A percentile compares a stretch with the other conserved stretches of the same genome.
phyloP scores from a whole-genome alignment of 2,888 invertebrate species.

The Caenorhabditis zanzibari region DNA sequence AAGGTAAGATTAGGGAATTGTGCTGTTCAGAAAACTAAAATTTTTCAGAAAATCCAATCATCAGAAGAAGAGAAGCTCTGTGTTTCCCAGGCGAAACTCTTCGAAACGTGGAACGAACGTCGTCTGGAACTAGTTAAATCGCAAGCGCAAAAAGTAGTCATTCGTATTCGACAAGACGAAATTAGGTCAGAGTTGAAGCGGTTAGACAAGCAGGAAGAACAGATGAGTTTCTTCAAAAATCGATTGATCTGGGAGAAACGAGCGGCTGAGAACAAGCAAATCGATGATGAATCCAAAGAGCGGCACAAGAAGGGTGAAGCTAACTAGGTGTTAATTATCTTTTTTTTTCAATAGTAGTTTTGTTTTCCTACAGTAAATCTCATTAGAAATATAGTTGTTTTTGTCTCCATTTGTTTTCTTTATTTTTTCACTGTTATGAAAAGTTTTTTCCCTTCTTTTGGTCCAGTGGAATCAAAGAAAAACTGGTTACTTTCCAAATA shows the following conservation, averaged over 20 bases:
- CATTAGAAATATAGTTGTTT: background rate
- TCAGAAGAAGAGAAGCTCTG: slow-evolving; percentile 64
- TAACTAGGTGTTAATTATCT: slow-evolving; percentile 9
- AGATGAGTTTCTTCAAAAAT: slow-evolving; percentile 75
- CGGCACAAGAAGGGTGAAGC: slow-evolving; percentile 55
- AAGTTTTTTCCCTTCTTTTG: background rate
- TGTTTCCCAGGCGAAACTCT: slow-evolving; percentile 65
- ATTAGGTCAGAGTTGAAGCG: slow-evolving; percentile 66
- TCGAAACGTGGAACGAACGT: slow-evolving; percentile 73
- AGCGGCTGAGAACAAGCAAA: slow-evolving; percentile 74
- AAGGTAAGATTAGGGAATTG: slow-evolving; percentile 14
- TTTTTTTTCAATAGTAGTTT: slow-evolving; percentile 2
- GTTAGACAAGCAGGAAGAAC: slow-evolving; percentile 70
- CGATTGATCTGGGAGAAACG: slow-evolving; percentile 71
- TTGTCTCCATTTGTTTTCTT: background rate
- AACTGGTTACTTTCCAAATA: too few relatives aligned
- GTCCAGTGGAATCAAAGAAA: too few relatives aligned
- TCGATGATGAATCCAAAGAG: slow-evolving; percentile 66
- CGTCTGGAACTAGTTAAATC: slow-evolving; percentile 70
- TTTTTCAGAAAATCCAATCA: background rate
- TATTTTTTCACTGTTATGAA: too few relatives aligned
- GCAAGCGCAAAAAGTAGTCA: slow-evolving; percentile 78
- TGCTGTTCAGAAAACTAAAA: background rate
- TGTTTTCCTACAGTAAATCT: too few relatives aligned
- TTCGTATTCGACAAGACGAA: slow-evolving; percentile 72